phyloP scores from a whole-genome alignment of 1,140 invertebrate species.

The Kradibia gibbosae region DNA sequence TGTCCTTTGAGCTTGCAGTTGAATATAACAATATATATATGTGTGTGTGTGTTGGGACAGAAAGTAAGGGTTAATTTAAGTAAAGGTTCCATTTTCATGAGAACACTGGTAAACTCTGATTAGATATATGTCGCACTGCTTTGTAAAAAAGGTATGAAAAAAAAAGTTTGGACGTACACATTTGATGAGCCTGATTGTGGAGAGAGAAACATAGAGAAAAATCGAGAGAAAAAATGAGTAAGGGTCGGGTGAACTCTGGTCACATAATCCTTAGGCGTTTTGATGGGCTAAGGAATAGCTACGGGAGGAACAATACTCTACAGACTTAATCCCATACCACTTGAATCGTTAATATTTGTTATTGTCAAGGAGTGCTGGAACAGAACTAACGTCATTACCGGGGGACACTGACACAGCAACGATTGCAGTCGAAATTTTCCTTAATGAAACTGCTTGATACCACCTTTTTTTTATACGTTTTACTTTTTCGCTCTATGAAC shows the following conservation, averaged over 20 bases:
- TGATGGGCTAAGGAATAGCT: slow-evolving; percentile 17
- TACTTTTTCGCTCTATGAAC: too few species aligned
- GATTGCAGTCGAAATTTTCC: slow-evolving; percentile 24
- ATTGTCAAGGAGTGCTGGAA: slow-evolving; percentile 47
- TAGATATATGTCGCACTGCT: background rate
- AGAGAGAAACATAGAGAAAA: background rate
- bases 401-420: background rate
- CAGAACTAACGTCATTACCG: slow-evolving; percentile 52
- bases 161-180: slow-evolving; percentile 9
- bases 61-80: background rate
- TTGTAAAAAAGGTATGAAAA: background rate
- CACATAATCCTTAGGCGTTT: slow-evolving; percentile 32
- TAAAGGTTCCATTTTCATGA: background rate
- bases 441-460: slow-evolving; percentile 36
- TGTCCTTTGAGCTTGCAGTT: too few species aligned
- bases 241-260: background rate
- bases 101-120: background rate
- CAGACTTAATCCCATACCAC: slow-evolving; percentile 41
- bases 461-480: background rate
- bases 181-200: slow-evolving; percentile 3
- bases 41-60: too few species aligned
- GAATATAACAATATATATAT: background rate
- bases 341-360: slow-evolving; percentile 28
- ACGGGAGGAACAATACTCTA: slow-evolving; percentile 8
- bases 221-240: too few species aligned